These are phyloP conservation scores for Vidua chalybeata DNA, from an alignment of 2,113 vertebrate species.

Conservation along the genomic window DNA sequence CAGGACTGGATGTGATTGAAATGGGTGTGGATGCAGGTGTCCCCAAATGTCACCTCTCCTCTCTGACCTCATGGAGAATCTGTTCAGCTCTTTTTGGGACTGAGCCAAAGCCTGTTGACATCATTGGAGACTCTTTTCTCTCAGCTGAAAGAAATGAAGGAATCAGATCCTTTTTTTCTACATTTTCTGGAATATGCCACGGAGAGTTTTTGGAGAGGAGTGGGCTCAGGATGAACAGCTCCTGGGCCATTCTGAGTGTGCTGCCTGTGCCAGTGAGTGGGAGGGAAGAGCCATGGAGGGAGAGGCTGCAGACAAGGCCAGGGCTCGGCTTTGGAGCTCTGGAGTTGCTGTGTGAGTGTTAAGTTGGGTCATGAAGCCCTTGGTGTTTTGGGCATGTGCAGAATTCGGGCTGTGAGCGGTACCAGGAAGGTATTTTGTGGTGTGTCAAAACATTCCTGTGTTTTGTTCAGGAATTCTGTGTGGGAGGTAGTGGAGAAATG, in stretches of 20 bases:
- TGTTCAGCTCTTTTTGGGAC: not conserved
- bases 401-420: not conserved
- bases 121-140: not conserved
- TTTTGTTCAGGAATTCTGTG: not conserved
- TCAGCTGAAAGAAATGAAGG: not conserved
- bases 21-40: conserved; percentile 9
- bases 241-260: not conserved
- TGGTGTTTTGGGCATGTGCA: not conserved
- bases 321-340: not conserved
- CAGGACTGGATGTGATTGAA: not conserved
- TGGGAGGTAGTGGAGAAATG: not conserved
- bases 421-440: not conserved
- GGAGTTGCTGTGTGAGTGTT: not conserved
- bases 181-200: not conserved
- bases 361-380: accelerated
- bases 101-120: not conserved
- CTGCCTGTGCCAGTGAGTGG: accelerated
- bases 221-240: not conserved
- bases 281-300: accelerated
- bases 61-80: not conserved
- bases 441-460: not conserved
- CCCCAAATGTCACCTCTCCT: conserved; percentile 22
- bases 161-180: not conserved
- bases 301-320: not conserved
- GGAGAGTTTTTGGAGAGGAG: not conserved